Base-by-base conservation (phyloP, 2,888 invertebrate genomes). In the Sphinx pinastri region DNA sequence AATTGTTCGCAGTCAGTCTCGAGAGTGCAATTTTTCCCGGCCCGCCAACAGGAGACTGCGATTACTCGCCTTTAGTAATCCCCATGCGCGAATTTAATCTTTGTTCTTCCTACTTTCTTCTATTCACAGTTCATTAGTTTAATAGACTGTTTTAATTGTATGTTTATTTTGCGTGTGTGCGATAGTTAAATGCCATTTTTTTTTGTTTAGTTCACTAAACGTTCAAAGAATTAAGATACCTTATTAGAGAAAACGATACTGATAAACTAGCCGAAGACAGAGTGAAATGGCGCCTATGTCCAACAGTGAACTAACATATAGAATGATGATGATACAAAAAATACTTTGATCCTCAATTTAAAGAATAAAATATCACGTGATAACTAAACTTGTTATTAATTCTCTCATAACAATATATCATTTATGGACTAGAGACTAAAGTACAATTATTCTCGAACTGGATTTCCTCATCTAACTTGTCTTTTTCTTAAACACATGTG, bases 31-130 rank as follows among this genome's bases (percentile, higher is more conserved):
- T 84, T 83, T 80, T 78, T 80, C 72, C 74, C 72, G 76, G 73
- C 76, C 75, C 75, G 71, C 73, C 71, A 76, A 80, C 78, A 77
- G 70, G 75, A 77, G 76, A 71, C 78, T 67, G 68, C 77, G 73
- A 80, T 81, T 82, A 81, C 77, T 80, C 74, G 73, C 75, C 70
- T 74, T 77, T 76, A 80, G 79, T 80, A 78, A 81, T 83, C 81
- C 81, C 82, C 68, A 74, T 73, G 74, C 77, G 75, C 76, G 75
- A 80, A 81, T 84, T 79, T 79, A 80, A 81, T 82, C 80, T 80
- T 77, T 77, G 75, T 81, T 77, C 71, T 71, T 76, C 72, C 73
- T 72, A 75, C 73, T 80, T 75, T 63, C 71, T 60, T 72, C 73
- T 71, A 71, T 74, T 75, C 72, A 75, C 74, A 75, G 73, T 73